Conservation (phyloP, 2,113 vertebrate genomes). For the Plectropomus leopardus region DNA sequence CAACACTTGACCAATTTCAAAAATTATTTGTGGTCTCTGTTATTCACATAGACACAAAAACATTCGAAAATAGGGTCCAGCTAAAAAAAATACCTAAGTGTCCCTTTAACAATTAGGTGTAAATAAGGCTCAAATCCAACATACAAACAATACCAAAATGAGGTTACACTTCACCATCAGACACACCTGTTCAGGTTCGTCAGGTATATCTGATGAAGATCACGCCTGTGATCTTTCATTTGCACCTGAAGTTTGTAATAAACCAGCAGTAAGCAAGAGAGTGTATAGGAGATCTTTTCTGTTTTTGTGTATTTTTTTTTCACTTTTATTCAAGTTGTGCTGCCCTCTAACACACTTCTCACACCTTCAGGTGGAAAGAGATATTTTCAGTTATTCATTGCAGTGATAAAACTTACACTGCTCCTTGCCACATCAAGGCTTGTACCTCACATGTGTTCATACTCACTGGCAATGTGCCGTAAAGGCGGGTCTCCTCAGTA, state of each 20-base stretch:
- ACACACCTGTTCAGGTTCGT: too few relatives aligned
- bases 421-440: not conserved
- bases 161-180: not conserved
- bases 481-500: conserved; percentile 92
- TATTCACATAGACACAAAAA: too few relatives aligned
- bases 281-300: not conserved
- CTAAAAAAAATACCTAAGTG: too few relatives aligned
- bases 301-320: too few relatives aligned
- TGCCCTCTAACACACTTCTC: not conserved
- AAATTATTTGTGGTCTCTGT: too few relatives aligned
- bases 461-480: conserved; percentile 90
- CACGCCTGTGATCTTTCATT: not conserved
- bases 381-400: not conserved
- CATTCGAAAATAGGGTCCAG: too few relatives aligned
- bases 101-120: too few relatives aligned
- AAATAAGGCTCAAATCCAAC: too few relatives aligned
- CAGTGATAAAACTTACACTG: not conserved
- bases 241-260: not conserved
- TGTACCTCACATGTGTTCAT: conserved; percentile 3
- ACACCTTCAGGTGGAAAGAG: not conserved
- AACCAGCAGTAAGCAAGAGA: not conserved
- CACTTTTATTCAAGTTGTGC: not conserved
- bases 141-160: too few relatives aligned
- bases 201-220: too few relatives aligned
- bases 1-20: too few relatives aligned